Evolutionary conservation across 2,888 invertebrate species (phyloP).

Genomic region (Synanthedon andrenaeformis): DNA sequence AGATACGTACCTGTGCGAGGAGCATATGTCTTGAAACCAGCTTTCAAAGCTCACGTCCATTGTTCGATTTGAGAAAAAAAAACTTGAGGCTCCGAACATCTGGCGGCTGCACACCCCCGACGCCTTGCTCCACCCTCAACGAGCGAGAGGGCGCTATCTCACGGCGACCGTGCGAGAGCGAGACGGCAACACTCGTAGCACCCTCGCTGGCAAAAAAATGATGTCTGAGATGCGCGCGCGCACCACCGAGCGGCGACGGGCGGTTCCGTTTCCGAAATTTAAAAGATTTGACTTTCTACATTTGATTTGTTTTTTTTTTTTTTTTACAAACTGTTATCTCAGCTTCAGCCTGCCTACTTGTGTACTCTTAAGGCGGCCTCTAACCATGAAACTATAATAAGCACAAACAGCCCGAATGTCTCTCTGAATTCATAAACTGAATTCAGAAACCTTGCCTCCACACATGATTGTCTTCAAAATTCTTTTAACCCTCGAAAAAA

Average conservation of each 20-base stretch:
- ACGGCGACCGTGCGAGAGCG: no score
- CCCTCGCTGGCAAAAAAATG: conserved; percentile 13
- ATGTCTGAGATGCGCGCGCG: conserved; percentile 17
- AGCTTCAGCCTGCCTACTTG: background rate
- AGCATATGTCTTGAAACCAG: conserved; percentile 3
- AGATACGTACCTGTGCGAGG: background rate
- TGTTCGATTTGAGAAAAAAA: conserved; percentile 9
- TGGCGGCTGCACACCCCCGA: conserved; percentile 16
- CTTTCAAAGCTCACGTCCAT: conserved; percentile 1
- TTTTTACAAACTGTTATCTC: background rate
- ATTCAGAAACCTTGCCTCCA: no score
- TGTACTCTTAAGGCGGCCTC: background rate
- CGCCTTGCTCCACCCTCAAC: background rate
- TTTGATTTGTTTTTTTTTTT: background rate
- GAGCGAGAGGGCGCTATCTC: background rate
- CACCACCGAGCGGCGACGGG: conserved; percentile 19
- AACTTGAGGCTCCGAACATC: conserved; percentile 19
- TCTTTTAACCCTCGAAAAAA: no score
- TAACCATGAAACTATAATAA: no score
- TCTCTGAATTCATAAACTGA: no score
- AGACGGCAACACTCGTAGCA: conserved; percentile 12
- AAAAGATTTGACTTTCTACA: background rate
- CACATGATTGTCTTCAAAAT: no score
- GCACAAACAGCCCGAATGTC: no score
- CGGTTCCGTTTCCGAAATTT: conserved; percentile 26